These are phyloP conservation scores for Rhabditoides inermis DNA, from an alignment of 2,888 invertebrate species.

Conservation along the genomic window DNA sequence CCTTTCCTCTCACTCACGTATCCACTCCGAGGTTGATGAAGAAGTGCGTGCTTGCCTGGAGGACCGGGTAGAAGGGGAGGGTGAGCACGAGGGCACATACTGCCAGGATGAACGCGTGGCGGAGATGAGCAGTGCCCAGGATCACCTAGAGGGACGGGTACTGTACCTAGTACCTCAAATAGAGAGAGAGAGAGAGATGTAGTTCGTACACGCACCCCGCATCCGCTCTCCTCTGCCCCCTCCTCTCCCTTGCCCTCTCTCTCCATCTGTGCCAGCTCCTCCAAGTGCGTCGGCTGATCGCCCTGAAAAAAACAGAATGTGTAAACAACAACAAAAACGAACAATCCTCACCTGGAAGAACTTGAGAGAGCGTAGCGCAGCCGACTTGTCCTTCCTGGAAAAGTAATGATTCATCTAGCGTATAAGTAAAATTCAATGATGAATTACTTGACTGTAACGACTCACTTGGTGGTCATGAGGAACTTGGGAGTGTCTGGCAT, in stretches of 20 bases:
- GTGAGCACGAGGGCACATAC: constrained; percentile 35
- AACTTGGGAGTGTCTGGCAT: constrained; percentile 49
- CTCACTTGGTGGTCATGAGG: constrained; percentile 21
- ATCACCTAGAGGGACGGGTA: too few relatives aligned
- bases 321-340: too few relatives aligned
- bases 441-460: background rate
- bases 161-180: too few relatives aligned
- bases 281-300: too few relatives aligned
- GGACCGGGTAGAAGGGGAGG: constrained; percentile 46
- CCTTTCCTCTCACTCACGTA: too few relatives aligned
- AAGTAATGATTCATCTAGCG: too few relatives aligned
- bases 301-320: too few relatives aligned
- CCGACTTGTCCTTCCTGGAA: constrained; percentile 22
- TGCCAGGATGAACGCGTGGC: constrained; percentile 34
- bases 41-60: constrained; percentile 42
- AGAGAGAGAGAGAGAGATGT: too few relatives aligned
- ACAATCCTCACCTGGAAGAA: constrained; percentile 38
- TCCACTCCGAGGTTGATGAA: constrained; percentile 25
- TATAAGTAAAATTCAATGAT: background rate
- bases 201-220: too few relatives aligned
- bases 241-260: too few relatives aligned
- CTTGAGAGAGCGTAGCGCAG: constrained; percentile 23
- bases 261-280: too few relatives aligned
- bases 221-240: too few relatives aligned
- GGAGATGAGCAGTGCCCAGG: constrained; percentile 26